Conservation (phyloP, 2,888 invertebrate genomes). For the Cerastis rubricosa region DNA sequence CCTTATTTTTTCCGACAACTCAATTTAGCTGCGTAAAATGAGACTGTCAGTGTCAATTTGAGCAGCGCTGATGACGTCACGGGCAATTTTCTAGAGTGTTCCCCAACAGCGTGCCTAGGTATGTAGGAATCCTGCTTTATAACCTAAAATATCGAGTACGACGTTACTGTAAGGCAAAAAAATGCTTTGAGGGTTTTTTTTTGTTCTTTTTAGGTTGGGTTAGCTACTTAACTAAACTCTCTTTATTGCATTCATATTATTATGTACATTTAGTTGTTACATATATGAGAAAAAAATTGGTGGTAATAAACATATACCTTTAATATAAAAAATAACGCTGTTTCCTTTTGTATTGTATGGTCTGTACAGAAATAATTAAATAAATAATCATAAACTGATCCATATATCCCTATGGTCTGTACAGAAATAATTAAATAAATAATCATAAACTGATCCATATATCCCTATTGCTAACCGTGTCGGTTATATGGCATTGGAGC, state of each 20-base stretch:
- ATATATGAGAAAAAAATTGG: too few relatives aligned
- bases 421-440: too few relatives aligned
- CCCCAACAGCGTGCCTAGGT: conserved; percentile 37
- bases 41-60: conserved; percentile 69
- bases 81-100: conserved; percentile 63
- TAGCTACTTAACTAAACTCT: neutral
- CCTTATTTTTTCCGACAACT: conserved; percentile 67
- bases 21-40: conserved; percentile 69
- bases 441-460: neutral
- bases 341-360: neutral
- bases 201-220: neutral
- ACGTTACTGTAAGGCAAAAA: neutral
- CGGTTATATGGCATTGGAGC: neutral
- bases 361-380: neutral
- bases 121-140: conserved; percentile 34
- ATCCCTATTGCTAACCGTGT: neutral
- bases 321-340: neutral
- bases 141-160: conserved; percentile 19
- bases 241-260: too few relatives aligned
- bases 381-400: too few relatives aligned
- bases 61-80: conserved; percentile 59
- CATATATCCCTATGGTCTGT: too few relatives aligned
- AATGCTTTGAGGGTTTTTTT: neutral
- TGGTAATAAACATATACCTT: too few relatives aligned
- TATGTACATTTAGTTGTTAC: too few relatives aligned